Percentiles rank a stretch among this genome's conserved stretches.
phyloP scores from a whole-genome alignment of 1,140 invertebrate species.

The Babylonia areolata region DNA sequence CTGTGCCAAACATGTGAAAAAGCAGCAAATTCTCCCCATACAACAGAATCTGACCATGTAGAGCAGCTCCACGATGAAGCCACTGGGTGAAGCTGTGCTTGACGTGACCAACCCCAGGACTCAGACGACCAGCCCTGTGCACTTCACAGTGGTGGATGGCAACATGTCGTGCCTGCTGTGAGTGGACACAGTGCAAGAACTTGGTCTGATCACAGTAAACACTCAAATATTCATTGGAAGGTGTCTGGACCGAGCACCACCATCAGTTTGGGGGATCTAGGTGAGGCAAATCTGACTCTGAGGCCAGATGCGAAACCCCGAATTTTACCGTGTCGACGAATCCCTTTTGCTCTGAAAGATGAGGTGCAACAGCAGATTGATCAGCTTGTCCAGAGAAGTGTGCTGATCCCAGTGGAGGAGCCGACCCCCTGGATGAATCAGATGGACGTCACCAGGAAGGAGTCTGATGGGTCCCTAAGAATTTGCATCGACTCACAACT shows the following conservation, averaged over 20 bases:
- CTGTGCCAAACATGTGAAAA: not conserved
- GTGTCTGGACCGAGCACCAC: too few species aligned
- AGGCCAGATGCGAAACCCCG: not conserved
- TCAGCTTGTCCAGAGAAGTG: constrained; percentile 50
- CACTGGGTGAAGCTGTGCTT: not conserved
- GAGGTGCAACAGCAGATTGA: constrained; percentile 40
- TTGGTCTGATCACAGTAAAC: not conserved
- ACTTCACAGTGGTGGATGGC: not conserved
- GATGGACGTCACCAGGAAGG: constrained; percentile 36
- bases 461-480: constrained; percentile 57
- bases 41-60: not conserved
- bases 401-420: constrained; percentile 37
- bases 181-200: not conserved
- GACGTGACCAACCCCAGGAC: not conserved
- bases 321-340: not conserved
- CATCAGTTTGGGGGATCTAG: not conserved
- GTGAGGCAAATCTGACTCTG: not conserved
- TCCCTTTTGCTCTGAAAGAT: constrained; percentile 2
- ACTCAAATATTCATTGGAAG: too few species aligned
- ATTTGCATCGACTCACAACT: constrained; percentile 47
- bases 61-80: not conserved
- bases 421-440: not conserved
- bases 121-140: not conserved
- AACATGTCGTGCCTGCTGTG: not conserved
- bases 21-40: not conserved